Base-by-base conservation (phyloP, 2,113 vertebrate genomes). In the Candoia aspera region DNA sequence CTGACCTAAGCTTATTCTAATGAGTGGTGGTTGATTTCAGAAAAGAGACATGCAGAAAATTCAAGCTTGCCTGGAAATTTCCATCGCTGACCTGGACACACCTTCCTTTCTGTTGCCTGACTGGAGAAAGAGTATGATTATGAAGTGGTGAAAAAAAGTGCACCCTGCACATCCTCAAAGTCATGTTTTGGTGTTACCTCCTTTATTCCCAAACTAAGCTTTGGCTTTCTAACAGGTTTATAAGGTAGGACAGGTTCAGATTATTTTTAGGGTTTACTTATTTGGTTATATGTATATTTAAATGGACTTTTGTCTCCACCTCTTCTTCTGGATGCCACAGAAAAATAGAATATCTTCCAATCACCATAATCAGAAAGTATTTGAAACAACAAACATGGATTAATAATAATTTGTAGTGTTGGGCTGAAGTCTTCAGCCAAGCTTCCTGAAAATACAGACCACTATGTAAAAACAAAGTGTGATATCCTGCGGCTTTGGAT, bases 1-100 rank as follows among this genome's bases (percentile, higher is more conserved):
- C 46, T 91, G 60, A 91, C n/a, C 90, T 68, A 87, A 87, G 54
- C 6, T 8, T 19, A 19, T 8, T 57, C 49, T 91, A 19, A 54
- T 91, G 90, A 68, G 46, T 37, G 19, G 49, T 91, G 84, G 19
- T 8, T 55, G 84, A 64, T 91, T 86, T 86, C 84, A 91, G 37
- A 68, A 89, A 54, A 33, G 23, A 68, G 23, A 73, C 8, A n/a
- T 73, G 13, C 46, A 55, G 24, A 23, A 29, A 64, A 53, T 68
- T 86, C 84, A 55, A 26, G 21, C 8, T 87, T 79, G 60, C 3
- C 24, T 91, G 53, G 12, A 57, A 87, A 23, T 24, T 2, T 42
- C 49, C 29, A 73, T 68, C 13, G 64, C 59, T 85, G n/a, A 64
- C 46, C 54, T 84, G 12, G 17, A 79, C 37, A n/a, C 24, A 54